Conservation (phyloP, 2,888 invertebrate genomes). For the Stenodera caucasica region DNA sequence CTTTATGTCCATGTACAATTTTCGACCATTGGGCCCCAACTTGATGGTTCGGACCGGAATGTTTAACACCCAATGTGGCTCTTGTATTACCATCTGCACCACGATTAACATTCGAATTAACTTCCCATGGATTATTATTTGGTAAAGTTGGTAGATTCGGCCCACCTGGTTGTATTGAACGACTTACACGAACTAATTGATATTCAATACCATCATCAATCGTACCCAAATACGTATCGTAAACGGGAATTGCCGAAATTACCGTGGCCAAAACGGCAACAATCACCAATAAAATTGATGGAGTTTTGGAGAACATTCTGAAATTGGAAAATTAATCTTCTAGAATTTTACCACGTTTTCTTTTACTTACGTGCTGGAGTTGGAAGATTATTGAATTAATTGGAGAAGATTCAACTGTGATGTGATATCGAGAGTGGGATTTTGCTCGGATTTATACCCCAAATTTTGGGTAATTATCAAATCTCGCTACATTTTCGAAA, state of each 20-base stretch:
- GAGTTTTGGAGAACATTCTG: not conserved
- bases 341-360: too few relatives aligned
- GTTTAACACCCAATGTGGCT: constrained; percentile 22
- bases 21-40: constrained; percentile 30
- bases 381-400: not conserved
- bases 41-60: constrained; percentile 27
- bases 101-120: constrained; percentile 18
- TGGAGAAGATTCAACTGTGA: not conserved
- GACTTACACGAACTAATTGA: constrained; percentile 9
- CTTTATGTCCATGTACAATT: constrained; percentile 27
- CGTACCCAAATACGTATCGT: not conserved
- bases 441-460: not conserved
- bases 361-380: too few relatives aligned
- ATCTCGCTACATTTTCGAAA: not conserved
- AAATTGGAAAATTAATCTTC: too few relatives aligned
- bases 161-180: constrained; percentile 21
- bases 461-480: not conserved
- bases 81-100: constrained; percentile 28
- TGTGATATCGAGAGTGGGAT: not conserved
- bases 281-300: not conserved
- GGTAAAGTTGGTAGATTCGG: constrained; percentile 9
- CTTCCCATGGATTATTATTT: constrained; percentile 23
- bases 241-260: not conserved
- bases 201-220: not conserved
- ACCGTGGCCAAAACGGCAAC: not conserved